Percentiles rank a stretch among this genome's conserved stretches.
Evolutionary conservation across 2,888 invertebrate genomes (phyloP).

Genomic region (Heliconius cydno): DNA sequence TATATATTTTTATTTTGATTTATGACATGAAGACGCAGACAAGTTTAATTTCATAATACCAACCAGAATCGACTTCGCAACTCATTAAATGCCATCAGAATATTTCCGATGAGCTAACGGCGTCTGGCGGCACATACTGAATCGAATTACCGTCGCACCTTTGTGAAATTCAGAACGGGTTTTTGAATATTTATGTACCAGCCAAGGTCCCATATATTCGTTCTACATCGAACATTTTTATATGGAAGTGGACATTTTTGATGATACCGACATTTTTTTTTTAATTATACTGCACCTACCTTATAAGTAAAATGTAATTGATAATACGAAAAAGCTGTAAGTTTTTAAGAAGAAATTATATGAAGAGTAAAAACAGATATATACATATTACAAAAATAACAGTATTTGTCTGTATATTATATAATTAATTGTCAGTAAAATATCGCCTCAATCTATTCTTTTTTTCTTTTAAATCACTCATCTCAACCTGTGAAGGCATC

Average conservation of each 20-base stretch:
- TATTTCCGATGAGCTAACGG: slow-evolving; percentile 70
- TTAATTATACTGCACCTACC: slow-evolving; percentile 1
- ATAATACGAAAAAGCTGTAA: not conserved
- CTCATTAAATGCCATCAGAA: slow-evolving; percentile 69
- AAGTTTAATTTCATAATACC: slow-evolving; percentile 40
- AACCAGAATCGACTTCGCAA: slow-evolving; percentile 55
- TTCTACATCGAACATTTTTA: slow-evolving; percentile 45
- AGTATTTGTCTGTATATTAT: not conserved
- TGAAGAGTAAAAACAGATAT: not conserved
- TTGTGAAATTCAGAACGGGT: slow-evolving; percentile 67
- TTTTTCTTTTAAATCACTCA: too few species aligned
- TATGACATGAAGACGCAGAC: not conserved
- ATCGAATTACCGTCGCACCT: slow-evolving; percentile 63
- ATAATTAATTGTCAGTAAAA: not conserved
- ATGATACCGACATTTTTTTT: slow-evolving; percentile 38
- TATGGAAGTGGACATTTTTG: slow-evolving; percentile 43
- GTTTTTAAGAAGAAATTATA: not conserved
- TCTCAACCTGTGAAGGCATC: too few species aligned
- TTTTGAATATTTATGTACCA: slow-evolving; percentile 69
- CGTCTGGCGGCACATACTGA: slow-evolving; percentile 62
- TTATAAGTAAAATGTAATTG: slow-evolving; percentile 27
- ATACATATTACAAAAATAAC: not conserved
- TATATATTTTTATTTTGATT: not conserved
- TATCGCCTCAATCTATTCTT: too few species aligned
- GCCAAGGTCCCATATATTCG: slow-evolving; percentile 66